Percentiles rank a stretch among this genome's conserved stretches.
These are phyloP conservation scores for Pipistrellus pipistrellus DNA, from an alignment of 2,797 vertebrate genomes.

Conservation along the genomic window DNA sequence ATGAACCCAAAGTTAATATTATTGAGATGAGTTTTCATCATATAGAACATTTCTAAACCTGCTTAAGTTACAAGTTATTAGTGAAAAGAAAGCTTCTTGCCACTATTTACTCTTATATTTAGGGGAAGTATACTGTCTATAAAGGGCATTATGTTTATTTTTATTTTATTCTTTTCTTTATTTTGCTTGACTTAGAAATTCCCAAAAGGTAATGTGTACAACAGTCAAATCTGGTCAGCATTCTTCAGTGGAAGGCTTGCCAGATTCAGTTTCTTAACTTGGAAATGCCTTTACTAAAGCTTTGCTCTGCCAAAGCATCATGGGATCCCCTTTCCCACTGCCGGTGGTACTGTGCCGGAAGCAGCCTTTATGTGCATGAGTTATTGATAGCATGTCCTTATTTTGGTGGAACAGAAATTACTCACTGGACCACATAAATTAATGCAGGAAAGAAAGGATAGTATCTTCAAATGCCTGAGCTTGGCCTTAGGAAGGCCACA, in stretches of 20 bases:
- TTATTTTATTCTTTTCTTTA: neutral
- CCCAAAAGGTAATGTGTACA: neutral
- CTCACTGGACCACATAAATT: neutral
- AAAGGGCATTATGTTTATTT: neutral
- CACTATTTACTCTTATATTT: neutral
- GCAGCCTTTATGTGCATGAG: neutral
- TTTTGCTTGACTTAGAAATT: neutral
- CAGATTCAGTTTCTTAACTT: neutral
- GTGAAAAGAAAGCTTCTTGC: neutral
- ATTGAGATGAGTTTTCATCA: neutral
- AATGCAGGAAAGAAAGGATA: neutral
- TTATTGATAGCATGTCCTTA: neutral
- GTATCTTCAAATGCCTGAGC: neutral
- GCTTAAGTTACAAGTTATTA: neutral
- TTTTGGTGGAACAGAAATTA: neutral
- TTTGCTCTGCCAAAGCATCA: neutral
- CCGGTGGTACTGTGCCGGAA: neutral
- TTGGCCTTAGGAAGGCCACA: neutral
- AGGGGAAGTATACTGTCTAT: neutral
- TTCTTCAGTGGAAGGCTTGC: neutral
- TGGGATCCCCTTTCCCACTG: neutral
- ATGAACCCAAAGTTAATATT: neutral
- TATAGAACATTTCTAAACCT: neutral
- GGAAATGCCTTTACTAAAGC: neutral
- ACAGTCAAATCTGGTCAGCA: neutral